Evolutionary conservation across 2,113 vertebrate genomes (phyloP).

Genomic region (Heterotilapia buettikoferi): DNA sequence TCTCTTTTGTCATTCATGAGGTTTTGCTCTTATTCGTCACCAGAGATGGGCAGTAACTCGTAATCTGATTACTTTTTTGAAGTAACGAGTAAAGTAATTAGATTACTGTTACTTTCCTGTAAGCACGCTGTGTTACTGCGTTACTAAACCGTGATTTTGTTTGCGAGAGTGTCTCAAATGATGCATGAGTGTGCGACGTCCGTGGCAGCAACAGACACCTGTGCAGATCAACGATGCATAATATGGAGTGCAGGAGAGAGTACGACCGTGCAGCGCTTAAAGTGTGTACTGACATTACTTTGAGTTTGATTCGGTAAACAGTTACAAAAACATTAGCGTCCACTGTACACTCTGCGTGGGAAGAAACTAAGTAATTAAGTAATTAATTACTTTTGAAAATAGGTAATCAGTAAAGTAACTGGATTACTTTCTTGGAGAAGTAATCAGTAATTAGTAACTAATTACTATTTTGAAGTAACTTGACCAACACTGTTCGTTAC

Average conservation of each 20-base stretch:
- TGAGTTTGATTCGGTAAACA: not conserved
- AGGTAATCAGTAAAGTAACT: not conserved
- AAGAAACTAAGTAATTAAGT: not conserved
- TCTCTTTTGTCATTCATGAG: not conserved
- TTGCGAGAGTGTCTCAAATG: not conserved
- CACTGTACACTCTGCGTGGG: not conserved
- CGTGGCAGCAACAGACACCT: not conserved
- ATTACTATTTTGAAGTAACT: not conserved
- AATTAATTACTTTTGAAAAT: not conserved
- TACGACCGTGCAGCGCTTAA: accelerated
- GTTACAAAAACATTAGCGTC: not conserved
- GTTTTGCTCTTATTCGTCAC: not conserved
- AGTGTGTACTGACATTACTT: not conserved
- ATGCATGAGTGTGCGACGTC: not conserved
- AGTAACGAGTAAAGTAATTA: not conserved
- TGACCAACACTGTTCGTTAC: not conserved
- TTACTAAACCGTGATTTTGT: not conserved
- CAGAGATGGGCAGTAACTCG: not conserved
- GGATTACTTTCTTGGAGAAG: not conserved
- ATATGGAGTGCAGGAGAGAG: not conserved
- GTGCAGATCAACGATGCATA: not conserved
- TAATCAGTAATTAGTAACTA: not conserved
- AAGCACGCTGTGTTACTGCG: not conserved
- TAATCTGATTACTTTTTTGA: not conserved
- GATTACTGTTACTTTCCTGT: not conserved